These are phyloP conservation scores for Athalia rosae DNA, from an alignment of 2,888 invertebrate genomes.

Conservation along the genomic window DNA sequence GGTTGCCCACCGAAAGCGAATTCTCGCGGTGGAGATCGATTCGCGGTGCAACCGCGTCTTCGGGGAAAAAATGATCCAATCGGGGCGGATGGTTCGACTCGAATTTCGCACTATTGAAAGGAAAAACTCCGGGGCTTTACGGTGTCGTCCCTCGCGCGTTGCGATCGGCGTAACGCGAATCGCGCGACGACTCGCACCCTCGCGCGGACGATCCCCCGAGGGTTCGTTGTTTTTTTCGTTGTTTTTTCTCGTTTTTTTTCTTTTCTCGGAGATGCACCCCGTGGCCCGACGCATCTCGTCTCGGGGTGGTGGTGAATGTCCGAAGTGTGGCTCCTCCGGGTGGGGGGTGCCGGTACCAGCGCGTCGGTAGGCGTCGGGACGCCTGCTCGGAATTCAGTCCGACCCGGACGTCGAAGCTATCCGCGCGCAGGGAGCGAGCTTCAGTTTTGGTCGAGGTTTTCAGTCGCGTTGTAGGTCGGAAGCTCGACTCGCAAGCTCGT, in stretches of 20 bases:
- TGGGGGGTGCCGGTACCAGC: constrained; percentile 67
- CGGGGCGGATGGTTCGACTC: too few relatives aligned
- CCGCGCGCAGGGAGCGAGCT: constrained; percentile 54
- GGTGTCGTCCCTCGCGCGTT: too few relatives aligned
- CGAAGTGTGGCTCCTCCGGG: constrained; percentile 67
- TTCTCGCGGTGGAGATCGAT: too few relatives aligned
- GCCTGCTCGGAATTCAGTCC: constrained; percentile 66
- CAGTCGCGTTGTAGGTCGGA: constrained; percentile 1
- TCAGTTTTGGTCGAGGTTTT: constrained; percentile 27
- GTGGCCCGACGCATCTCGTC: neutral
- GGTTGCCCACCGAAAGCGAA: too few relatives aligned
- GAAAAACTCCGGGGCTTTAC: too few relatives aligned
- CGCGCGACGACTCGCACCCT: too few relatives aligned
- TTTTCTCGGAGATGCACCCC: neutral
- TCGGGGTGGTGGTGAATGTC: constrained; percentile 53
- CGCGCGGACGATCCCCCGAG: neutral
- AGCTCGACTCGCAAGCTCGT: constrained; percentile 13
- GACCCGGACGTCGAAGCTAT: constrained; percentile 71
- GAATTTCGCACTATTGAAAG: too few relatives aligned
- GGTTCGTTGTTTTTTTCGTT: too few relatives aligned
- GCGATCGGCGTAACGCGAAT: too few relatives aligned
- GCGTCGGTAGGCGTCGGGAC: constrained; percentile 54
- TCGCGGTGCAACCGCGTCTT: too few relatives aligned
- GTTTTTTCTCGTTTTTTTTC: too few relatives aligned
- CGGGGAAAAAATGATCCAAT: too few relatives aligned